A percentile compares a stretch with the other conserved stretches of the same genome.
phyloP scores from a whole-genome alignment of 2,888 invertebrate genomes.

The Xylophagus ater region DNA sequence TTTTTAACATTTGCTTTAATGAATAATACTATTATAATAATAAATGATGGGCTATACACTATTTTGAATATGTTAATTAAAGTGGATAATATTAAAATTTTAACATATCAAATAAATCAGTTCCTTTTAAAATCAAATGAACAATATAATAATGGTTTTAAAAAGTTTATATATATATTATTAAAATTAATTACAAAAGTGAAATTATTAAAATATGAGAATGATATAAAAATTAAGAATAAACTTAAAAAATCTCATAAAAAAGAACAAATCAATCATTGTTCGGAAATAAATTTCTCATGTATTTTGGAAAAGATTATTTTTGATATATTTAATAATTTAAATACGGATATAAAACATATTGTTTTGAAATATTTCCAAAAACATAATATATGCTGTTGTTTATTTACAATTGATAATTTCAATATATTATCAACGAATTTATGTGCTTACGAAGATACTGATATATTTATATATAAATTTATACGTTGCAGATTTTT shows the following conservation, averaged over 20 bases:
- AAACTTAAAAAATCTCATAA: constrained; percentile 16
- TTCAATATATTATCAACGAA: constrained; percentile 26
- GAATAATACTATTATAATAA: constrained; percentile 3
- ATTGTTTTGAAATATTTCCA: constrained; percentile 27
- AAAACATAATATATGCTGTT: constrained; percentile 33
- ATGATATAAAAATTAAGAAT: neutral
- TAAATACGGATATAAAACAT: constrained; percentile 25
- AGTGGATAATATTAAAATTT: no score
- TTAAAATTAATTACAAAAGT: constrained; percentile 23
- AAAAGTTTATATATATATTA: constrained; percentile 26
- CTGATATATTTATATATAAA: constrained; percentile 28
- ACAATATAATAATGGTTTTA: constrained; percentile 16
- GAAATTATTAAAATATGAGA: neutral
- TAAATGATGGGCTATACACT: no score
- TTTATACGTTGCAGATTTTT: no score
- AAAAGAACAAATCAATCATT: constrained; percentile 19
- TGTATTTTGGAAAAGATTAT: constrained; percentile 34
- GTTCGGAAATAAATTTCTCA: constrained; percentile 22
- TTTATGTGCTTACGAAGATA: constrained; percentile 20
- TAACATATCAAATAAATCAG: no score
- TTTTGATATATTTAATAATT: constrained; percentile 25
- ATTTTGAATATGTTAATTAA: no score
- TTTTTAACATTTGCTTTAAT: constrained; percentile 2
- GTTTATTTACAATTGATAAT: constrained; percentile 29
- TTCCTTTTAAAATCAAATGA: neutral